phyloP scores from a whole-genome alignment of 2,888 invertebrate species.

The Agrochola macilenta region DNA sequence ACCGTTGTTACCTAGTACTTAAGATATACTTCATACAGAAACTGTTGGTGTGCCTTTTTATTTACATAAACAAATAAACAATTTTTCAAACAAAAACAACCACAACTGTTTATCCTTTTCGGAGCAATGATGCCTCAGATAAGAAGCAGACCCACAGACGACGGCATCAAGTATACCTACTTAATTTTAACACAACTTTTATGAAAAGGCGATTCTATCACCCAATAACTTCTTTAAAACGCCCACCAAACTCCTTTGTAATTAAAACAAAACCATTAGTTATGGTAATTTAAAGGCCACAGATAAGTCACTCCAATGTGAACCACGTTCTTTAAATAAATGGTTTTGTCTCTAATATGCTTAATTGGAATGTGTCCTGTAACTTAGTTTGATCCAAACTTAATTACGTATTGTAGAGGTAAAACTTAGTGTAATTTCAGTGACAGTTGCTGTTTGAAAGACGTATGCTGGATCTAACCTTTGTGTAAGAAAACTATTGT shows the following conservation, averaged over 20 bases:
- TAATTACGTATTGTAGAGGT: slow-evolving; percentile 56
- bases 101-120: neutral
- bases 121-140: neutral
- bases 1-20: too few relatives aligned
- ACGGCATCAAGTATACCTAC: neutral
- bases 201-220: neutral
- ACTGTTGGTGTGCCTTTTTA: too few relatives aligned
- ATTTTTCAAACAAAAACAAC: neutral
- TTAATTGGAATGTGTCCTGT: slow-evolving; percentile 56
- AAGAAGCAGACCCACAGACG: neutral
- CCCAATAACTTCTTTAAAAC: too few relatives aligned
- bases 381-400: slow-evolving; percentile 59
- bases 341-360: slow-evolving; percentile 51
- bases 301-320: slow-evolving; percentile 38
- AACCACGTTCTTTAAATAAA: slow-evolving; percentile 56
- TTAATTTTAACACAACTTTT: neutral
- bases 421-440: slow-evolving; percentile 46
- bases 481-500: too few relatives aligned
- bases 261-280: slow-evolving; percentile 16
- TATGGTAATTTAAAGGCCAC: slow-evolving; percentile 3
- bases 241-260: neutral
- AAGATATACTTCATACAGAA: too few relatives aligned
- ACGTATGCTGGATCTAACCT: slow-evolving; percentile 4
- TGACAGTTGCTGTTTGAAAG: slow-evolving; percentile 23
- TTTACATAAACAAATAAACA: too few relatives aligned